Percentiles rank a stretch among this genome's conserved stretches.
Evolutionary conservation across 2,888 invertebrate genomes (phyloP).

Genomic region (Pilophorus perplexus): DNA sequence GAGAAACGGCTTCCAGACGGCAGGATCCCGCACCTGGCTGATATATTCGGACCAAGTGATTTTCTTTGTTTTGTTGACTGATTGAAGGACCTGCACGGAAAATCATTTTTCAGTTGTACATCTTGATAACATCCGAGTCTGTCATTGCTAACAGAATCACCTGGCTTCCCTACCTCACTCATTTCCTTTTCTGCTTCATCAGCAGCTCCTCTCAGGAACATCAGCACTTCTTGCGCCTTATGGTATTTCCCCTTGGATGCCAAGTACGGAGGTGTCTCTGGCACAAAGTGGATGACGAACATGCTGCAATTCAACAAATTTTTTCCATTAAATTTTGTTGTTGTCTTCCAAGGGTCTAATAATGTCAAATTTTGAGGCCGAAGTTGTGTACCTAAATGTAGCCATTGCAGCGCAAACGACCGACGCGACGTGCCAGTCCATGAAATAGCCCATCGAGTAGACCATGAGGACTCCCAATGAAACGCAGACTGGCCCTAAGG

Average conservation of each 20-base stretch:
- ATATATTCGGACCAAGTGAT: slow-evolving; percentile 33
- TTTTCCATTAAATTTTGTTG: too few relatives aligned
- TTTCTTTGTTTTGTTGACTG: slow-evolving; percentile 31
- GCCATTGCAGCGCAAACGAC: slow-evolving; percentile 54
- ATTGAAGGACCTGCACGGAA: slow-evolving; percentile 34
- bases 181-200: slow-evolving; percentile 62
- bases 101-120: not conserved
- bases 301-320: slow-evolving; percentile 59
- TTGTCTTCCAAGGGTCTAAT: too few relatives aligned
- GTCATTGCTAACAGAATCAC: too few relatives aligned
- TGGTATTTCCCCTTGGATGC: slow-evolving; percentile 61
- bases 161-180: slow-evolving; percentile 49
- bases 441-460: slow-evolving; percentile 65
- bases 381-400: slow-evolving; percentile 51
- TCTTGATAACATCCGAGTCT: not conserved
- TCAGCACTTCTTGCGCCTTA: slow-evolving; percentile 62
- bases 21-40: slow-evolving; percentile 56
- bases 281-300: slow-evolving; percentile 62
- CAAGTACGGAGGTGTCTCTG: slow-evolving; percentile 69
- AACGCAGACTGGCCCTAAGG: slow-evolving; percentile 67
- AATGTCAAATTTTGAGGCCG: too few relatives aligned
- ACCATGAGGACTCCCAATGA: slow-evolving; percentile 70
- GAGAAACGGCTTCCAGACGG: slow-evolving; percentile 66
- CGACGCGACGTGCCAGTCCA: slow-evolving; percentile 65
- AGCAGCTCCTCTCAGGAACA: slow-evolving; percentile 65